Percentiles rank a stretch among this genome's conserved stretches.
Conservation (phyloP, 2,888 invertebrate genomes). For the Orthosia cruda region DNA sequence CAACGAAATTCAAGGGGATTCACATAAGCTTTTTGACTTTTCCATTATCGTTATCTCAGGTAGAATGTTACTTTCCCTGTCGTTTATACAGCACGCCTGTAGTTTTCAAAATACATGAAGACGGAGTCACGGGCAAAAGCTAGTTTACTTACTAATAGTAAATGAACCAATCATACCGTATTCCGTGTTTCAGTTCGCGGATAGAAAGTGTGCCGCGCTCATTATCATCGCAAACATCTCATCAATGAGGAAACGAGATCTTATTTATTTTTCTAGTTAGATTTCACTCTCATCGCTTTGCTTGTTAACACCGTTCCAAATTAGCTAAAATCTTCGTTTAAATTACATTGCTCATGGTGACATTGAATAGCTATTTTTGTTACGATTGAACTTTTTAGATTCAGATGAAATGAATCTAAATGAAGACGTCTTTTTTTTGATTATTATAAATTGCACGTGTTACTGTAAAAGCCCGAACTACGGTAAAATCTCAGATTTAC, state of each 20-base stretch:
- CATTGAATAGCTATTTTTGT: neutral
- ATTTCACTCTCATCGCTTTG: slow-evolving; percentile 26
- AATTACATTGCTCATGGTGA: neutral
- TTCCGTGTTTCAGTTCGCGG: slow-evolving; percentile 3
- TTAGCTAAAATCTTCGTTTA: neutral
- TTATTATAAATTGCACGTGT: no score
- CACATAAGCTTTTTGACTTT: no score
- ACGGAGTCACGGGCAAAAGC: no score
- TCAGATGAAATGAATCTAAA: neutral
- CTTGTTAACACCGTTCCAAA: slow-evolving; percentile 9
- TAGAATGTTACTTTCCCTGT: no score
- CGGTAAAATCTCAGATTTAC: no score
- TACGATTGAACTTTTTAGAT: neutral
- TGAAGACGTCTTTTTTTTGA: neutral
- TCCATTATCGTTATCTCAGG: no score
- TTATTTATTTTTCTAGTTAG: slow-evolving; percentile 19
- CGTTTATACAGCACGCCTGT: no score
- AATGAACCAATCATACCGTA: slow-evolving; percentile 5
- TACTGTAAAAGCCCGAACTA: neutral
- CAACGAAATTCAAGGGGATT: no score
- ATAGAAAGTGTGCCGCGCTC: slow-evolving; percentile 53
- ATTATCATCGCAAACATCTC: slow-evolving; percentile 44
- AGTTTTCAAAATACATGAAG: neutral
- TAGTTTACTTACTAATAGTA: neutral
- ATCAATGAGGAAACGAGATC: slow-evolving; percentile 41